These are phyloP conservation scores for Metallyticus violacea DNA, from an alignment of 2,888 invertebrate genomes.

Conservation along the genomic window DNA sequence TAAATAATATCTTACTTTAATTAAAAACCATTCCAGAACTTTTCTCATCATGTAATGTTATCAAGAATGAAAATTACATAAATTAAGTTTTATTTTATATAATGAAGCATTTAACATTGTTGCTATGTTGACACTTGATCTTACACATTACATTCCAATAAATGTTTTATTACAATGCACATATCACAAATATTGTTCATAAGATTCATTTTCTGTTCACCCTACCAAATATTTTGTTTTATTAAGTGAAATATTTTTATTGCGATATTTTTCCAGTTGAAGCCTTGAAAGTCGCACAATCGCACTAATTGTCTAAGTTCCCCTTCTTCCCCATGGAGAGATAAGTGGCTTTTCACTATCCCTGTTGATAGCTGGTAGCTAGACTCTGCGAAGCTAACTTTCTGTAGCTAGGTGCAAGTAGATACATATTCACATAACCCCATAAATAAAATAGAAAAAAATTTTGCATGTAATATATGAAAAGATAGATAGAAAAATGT, in stretches of 20 bases:
- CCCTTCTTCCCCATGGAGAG: constrained; percentile 17
- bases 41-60: no score
- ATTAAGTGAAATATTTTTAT: constrained; percentile 8
- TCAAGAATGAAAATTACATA: no score
- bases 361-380: constrained; percentile 5
- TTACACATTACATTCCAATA: background rate
- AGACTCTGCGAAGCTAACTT: background rate
- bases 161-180: background rate
- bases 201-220: background rate
- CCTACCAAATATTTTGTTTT: background rate
- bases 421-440: background rate
- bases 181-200: background rate
- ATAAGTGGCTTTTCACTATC: constrained; percentile 17
- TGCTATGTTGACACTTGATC: background rate
- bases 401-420: background rate
- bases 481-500: background rate
- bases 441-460: background rate
- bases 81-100: background rate
- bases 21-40: no score
- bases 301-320: constrained; percentile 14
- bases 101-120: background rate
- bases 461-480: background rate
- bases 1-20: no score
- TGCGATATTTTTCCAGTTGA: constrained; percentile 8
- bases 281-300: constrained; percentile 10